Evolutionary conservation across 2,888 invertebrate species (phyloP), one percentile per base, ranked within the genome.

Genomic region (Hypsopygia costalis): DNA sequence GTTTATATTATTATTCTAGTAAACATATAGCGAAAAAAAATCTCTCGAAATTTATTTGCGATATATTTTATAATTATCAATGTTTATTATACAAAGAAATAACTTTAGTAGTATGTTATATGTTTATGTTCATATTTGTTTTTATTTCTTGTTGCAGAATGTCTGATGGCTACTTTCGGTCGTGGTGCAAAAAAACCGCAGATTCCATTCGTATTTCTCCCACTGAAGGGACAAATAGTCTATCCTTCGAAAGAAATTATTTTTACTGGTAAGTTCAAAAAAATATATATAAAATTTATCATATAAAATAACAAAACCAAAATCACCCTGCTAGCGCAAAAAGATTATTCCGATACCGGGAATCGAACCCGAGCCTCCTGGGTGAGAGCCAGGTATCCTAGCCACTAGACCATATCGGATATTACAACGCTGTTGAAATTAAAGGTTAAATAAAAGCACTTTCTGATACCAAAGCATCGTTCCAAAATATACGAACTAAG

Each of bases 211-310:
- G 95, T 96, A 7, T 96, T 94, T 70, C 81, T 97, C 43, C 97
- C 97, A 3, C 81, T 94, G 47, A 94, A 94, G 60, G 95, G 95
- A 21, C 96, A 96, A 85, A 95, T 97, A 51, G 93, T 97, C 58
- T 94, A 97, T 78, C 96, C 97, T 0, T 94, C 95, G 49, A 94
- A 95, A 59, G 95, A 96, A 89, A 95, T 97, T 54, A 91, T 92
- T 62, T 94, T 97, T 73, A 90, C 93, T 64, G 95, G 95, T 94
- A 80, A 65, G 55, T 46, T 11, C 40, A 38, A 28, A 29, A 38
- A 43, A 29, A 21, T 5, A 21, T 6, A n/a, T n/a, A n/a, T n/a
- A n/a, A n/a, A n/a, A n/a, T 21, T 28, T 35, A 27, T 6, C 16
- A 16, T 3, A 9, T 39, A 32, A 34, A 47, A 47, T 40, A 35